Conservation (phyloP, 2,113 vertebrate genomes). For the Poeciliopsis retropinna region DNA sequence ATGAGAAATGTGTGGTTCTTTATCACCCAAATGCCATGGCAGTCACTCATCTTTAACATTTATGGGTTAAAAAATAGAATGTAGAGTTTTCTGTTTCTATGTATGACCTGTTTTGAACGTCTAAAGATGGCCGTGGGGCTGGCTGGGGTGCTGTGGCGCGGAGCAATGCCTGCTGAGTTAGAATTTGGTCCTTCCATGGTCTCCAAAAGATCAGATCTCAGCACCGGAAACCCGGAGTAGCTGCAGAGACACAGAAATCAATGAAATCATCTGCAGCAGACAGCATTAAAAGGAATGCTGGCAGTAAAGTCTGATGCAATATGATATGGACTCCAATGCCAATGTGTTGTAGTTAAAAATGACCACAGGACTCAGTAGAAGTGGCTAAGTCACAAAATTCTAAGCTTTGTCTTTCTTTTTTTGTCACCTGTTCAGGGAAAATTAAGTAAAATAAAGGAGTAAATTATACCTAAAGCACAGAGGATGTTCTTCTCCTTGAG, state of each 20-base stretch:
- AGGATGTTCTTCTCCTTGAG: slow-evolving; percentile 91
- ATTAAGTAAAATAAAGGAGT: slow-evolving; percentile 21
- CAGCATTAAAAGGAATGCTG: neutral
- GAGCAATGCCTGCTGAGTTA: slow-evolving; percentile 78
- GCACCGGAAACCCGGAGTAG: slow-evolving; percentile 93
- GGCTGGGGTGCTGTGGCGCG: slow-evolving; percentile 89
- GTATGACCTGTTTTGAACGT: slow-evolving; percentile 94
- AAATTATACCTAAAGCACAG: slow-evolving; percentile 89
- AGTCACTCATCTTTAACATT: neutral
- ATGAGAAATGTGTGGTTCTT: slow-evolving; percentile 6
- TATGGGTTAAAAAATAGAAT: neutral
- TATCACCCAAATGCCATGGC: neutral
- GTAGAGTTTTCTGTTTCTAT: neutral
- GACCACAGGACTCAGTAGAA: slow-evolving; percentile 9
- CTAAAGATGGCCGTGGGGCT: slow-evolving; percentile 95
- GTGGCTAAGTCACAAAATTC: slow-evolving; percentile 42
- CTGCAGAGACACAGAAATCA: slow-evolving; percentile 74
- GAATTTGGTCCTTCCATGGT: slow-evolving; percentile 83
- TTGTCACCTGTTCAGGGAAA: neutral
- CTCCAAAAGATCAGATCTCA: slow-evolving; percentile 90
- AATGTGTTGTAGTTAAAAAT: slow-evolving; percentile 21
- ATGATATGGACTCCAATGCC: neutral
- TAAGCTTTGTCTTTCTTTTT: slow-evolving; percentile 25
- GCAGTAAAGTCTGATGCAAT: too few relatives aligned
- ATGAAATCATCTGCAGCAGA: neutral